Evolutionary conservation across 2,113 vertebrate species (phyloP).

Genomic region (Cacatua alba): DNA sequence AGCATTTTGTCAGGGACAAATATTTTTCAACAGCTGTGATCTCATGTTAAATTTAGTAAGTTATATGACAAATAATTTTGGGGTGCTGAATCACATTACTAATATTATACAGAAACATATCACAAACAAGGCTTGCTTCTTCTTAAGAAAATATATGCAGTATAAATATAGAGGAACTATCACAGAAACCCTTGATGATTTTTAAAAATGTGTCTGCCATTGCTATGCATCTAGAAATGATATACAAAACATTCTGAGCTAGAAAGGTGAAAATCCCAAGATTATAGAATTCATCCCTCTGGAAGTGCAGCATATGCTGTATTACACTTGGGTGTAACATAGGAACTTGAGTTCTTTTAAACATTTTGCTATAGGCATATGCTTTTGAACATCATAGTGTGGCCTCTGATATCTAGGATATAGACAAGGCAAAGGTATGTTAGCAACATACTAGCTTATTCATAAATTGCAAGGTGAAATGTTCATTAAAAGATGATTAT

Average conservation of each 20-base stretch:
- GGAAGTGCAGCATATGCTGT: conserved; percentile 26
- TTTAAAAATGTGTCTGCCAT: background rate
- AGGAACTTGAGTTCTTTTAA: background rate
- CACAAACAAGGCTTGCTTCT: background rate
- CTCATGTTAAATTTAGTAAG: background rate
- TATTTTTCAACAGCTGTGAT: background rate
- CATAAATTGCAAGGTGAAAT: background rate
- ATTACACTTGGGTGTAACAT: background rate
- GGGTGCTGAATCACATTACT: background rate
- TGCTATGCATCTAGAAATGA: background rate
- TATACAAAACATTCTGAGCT: background rate
- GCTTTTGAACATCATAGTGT: background rate
- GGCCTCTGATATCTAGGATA: background rate
- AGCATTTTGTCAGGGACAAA: background rate
- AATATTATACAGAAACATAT: background rate
- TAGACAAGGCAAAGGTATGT: background rate
- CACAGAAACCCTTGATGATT: background rate
- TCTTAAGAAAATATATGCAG: background rate
- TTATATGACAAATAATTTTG: background rate
- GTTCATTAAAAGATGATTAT: background rate
- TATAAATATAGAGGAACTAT: background rate
- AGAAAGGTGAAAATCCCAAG: conserved; percentile 7
- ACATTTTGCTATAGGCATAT: background rate
- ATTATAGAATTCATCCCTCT: background rate
- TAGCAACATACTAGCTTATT: background rate